Conservation (phyloP, 64 coral and sea anemone species). For the Cladopsammia gracilis region DNA sequence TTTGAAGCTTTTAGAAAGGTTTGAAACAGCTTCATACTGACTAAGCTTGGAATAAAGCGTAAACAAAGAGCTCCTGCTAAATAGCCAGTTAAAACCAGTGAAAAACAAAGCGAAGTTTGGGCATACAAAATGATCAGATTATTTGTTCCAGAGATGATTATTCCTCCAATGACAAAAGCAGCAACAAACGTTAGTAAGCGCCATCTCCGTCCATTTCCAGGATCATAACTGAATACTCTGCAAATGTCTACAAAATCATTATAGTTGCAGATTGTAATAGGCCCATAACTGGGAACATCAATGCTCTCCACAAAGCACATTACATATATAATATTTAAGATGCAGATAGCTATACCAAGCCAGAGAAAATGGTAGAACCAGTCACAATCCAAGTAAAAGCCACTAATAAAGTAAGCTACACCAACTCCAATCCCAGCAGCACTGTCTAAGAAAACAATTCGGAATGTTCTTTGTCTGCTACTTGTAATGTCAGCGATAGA, state of each 20-base stretch:
- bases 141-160: background rate
- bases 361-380: constrained; percentile 5
- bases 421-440: constrained; percentile 29
- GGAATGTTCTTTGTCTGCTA: constrained; percentile 11
- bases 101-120: constrained; percentile 40
- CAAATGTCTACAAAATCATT: background rate
- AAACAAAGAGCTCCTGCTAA: constrained; percentile 11
- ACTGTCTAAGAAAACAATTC: constrained; percentile 12
- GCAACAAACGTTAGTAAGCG: constrained; percentile 1
- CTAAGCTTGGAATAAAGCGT: constrained; percentile 20
- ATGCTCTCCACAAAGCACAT: background rate
- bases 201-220: constrained; percentile 10
- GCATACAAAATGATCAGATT: constrained; percentile 15
- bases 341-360: constrained; percentile 1
- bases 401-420: constrained; percentile 36
- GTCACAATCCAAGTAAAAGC: background rate
- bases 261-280: background rate
- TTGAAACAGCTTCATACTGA: constrained; percentile 32
- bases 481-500: constrained; percentile 43
- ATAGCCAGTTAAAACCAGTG: background rate
- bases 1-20: constrained; percentile 1
- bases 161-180: background rate
- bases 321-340: constrained; percentile 16
- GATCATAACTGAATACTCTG: constrained; percentile 31
- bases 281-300: background rate